Evolutionary conservation across 2,113 vertebrate species (phyloP), one percentile per base, ranked within the genome.

Genomic region (Hypocryptadius cinnamomeus): DNA sequence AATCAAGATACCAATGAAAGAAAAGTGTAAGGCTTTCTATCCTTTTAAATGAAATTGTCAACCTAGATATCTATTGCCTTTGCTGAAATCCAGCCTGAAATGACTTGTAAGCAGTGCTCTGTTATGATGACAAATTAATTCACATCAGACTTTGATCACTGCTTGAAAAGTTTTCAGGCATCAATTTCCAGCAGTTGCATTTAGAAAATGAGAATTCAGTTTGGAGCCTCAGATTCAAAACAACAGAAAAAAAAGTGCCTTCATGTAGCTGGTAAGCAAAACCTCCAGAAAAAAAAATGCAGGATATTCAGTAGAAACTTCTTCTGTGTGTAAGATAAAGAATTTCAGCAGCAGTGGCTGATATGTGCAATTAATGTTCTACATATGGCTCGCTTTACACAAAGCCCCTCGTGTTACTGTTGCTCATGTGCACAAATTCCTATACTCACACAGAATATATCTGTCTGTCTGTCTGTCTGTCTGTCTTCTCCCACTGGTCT

Each of bases 111-210:
- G 94, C 90, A 71, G 94, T 89, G 74, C 94, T 97, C 97, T 96
- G 97, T 97, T 98, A 97, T 96, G 96, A 97, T 97, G 97, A 97
- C 97, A 98, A 97, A 98, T 98, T 98, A 98, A 98, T 97, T 98
- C 97, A 97, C 97, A 97, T 97, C 96, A 96, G 90, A 96, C 98
- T 98, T 98, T 97, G 97, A 98, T 98, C 96, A 97, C 78, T 84
- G 96, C 94, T 95, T 97, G 97, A 97, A 97, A 97, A 97, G 95
- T 97, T 97, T 97, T 96, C 96, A 97, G 96, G 95, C 95, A 97
- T 95, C 96, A 96, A 70, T 97, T 97, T 97, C 96, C 90, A 96
- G 95, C 91, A 95, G 94, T 96, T 97, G 89, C 93, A 80, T 97
- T 98, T 97, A 93, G 83, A 97, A 97, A 97, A 97, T 91, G 92